These are phyloP conservation scores for Willowsia nigromaculata DNA, from an alignment of 2,888 invertebrate genomes.

Conservation along the genomic window DNA sequence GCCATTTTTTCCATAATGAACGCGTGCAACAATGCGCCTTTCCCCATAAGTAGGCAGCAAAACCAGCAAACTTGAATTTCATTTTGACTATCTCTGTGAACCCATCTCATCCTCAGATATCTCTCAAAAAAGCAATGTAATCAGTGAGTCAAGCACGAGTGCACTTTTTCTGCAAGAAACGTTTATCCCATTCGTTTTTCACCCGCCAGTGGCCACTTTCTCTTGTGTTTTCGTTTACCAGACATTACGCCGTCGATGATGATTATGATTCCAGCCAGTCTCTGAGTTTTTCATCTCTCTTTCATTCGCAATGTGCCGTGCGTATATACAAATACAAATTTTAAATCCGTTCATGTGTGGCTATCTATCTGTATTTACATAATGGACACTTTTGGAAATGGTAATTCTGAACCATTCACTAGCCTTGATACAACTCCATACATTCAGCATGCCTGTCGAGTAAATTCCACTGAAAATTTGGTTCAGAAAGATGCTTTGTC, in stretches of 20 bases:
- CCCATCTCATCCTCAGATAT: neutral
- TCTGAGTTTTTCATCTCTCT: neutral
- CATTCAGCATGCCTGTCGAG: neutral
- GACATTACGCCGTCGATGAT: neutral
- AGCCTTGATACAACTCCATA: neutral
- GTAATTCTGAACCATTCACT: neutral
- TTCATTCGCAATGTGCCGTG: neutral
- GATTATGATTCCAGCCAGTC: neutral
- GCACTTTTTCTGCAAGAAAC: neutral
- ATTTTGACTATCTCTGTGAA: neutral
- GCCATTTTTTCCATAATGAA: too few relatives aligned
- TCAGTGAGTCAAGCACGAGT: constrained; percentile 5
- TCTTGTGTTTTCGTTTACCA: neutral
- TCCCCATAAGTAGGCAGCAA: too few relatives aligned
- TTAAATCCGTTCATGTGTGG: neutral
- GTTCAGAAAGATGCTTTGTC: too few relatives aligned
- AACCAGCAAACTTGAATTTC: neutral
- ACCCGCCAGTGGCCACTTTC: neutral
- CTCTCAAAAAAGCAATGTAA: neutral
- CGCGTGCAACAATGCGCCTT: too few relatives aligned
- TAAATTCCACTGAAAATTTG: too few relatives aligned
- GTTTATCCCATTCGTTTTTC: neutral
- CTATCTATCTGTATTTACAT: neutral
- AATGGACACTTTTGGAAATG: neutral
- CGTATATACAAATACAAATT: neutral